Base-by-base conservation (phyloP, 2,888 invertebrate genomes). In the Diplolepis rosae region DNA sequence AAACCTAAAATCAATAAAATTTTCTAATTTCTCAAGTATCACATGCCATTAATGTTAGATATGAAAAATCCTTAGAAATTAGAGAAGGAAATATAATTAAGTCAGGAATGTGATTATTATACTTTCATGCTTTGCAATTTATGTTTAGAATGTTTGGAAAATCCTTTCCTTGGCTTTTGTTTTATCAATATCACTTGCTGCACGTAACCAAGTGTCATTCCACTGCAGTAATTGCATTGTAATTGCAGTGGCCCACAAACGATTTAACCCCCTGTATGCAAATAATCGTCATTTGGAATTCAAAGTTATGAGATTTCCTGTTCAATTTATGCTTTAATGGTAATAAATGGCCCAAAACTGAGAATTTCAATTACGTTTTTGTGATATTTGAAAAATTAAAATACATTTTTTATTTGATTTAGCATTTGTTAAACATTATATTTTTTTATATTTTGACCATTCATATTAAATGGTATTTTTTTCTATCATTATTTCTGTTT, bases 151-250 rank as follows among this genome's bases (percentile, higher is more conserved):
- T 54, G 54, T 54, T 54, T 3, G 18, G n/a, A 54, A 54, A 11
- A 18, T 11, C n/a, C 32, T 32, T 9, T 35, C 5, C n/a, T n/a
- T 45, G n/a, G 15, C 22, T 56, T 67, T 71, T 71, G 54, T 56
- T 51, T 45, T 22, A n/a, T 45, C 15, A 22, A 15, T 52, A 22
- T 45, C 30, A 32, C 30, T 48, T 9, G 13, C 61, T 39, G 45
- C 68, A 24, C 2, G 54, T 11, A 24, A 27, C n/a, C 39, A 24
- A 7, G 24, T 22, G 52, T 72, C 71, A 65, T 30, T 54, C 15
- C 30, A 32, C 56, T 56, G 35, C 56, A 22, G 56, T 35, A 56
- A 56, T 56, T 56, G 35, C 18, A 3, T 18, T 30, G 56, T 6
- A 35, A 22, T 54, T 32, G 15, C 32, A 18, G 56, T 32, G 5